A percentile compares a stretch with the other conserved stretches of the same genome.
phyloP scores from a whole-genome alignment of 2,797 vertebrate species.

The Eleutherodactylus coqui region DNA sequence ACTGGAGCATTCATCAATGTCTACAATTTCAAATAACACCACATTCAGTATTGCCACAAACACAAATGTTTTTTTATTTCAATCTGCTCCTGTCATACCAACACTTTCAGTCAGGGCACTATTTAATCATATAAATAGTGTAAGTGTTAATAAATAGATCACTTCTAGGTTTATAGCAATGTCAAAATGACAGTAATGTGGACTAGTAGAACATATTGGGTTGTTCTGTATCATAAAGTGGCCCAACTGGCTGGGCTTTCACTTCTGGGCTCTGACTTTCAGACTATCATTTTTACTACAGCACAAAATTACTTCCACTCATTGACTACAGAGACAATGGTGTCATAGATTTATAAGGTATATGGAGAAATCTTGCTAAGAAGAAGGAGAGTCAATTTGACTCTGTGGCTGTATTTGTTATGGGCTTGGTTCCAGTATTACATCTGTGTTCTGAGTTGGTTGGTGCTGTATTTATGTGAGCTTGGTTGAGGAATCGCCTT shows the following conservation, averaged over 20 bases:
- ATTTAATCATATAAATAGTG: not conserved
- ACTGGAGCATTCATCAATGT: conserved; percentile 84
- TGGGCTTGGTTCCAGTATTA: too few relatives aligned
- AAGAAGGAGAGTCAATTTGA: not conserved
- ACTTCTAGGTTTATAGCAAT: too few relatives aligned
- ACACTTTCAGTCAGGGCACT: not conserved
- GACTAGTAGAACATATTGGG: not conserved
- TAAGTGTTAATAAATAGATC: too few relatives aligned
- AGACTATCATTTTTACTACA: too few relatives aligned
- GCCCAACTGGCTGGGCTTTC: not conserved
- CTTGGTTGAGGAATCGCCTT: too few relatives aligned
- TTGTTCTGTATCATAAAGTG: not conserved
- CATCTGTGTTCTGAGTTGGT: not conserved
- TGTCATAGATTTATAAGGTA: not conserved
- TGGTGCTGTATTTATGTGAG: too few relatives aligned
- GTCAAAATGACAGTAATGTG: not conserved
- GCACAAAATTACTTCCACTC: not conserved
- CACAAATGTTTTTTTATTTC: not conserved
- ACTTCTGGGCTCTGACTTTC: not conserved
- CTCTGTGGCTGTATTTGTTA: too few relatives aligned
- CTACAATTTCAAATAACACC: conserved; percentile 70
- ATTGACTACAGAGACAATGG: not conserved
- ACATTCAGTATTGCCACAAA: conserved; percentile 15
- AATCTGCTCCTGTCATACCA: not conserved
- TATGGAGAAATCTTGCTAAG: not conserved